These are phyloP conservation scores for Grammomys dolichurus DNA, from an alignment of 2,113 vertebrate species.

Conservation along the genomic window DNA sequence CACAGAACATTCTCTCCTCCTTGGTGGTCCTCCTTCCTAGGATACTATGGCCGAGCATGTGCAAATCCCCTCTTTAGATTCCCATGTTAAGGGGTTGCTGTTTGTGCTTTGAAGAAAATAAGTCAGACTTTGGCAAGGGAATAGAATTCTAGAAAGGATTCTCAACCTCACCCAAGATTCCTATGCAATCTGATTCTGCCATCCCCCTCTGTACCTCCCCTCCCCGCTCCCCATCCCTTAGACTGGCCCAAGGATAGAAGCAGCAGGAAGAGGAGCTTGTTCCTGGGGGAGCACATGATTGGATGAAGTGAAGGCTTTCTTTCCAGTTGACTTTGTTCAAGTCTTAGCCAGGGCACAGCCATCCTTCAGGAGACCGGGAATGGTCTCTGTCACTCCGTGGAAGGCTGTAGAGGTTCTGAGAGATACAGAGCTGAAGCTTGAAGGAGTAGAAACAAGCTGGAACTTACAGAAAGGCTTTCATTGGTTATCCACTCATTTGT, in stretches of 20 bases:
- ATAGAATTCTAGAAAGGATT: background rate
- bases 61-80: slow-evolving; percentile 45
- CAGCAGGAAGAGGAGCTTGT: background rate
- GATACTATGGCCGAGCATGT: background rate
- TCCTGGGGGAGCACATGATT: background rate
- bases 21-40: slow-evolving; percentile 1
- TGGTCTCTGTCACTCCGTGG: background rate
- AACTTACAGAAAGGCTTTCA: slow-evolving; percentile 21
- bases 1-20: slow-evolving; percentile 42
- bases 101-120: slow-evolving; percentile 30
- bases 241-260: slow-evolving; percentile 22
- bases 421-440: background rate
- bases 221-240: background rate
- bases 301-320: background rate
- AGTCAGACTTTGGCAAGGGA: background rate
- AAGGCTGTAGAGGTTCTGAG: background rate
- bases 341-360: background rate
- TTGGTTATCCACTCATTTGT: background rate
- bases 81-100: slow-evolving; percentile 8
- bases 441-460: slow-evolving; percentile 13
- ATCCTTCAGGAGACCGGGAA: background rate
- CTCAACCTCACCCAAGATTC: background rate
- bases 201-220: background rate
- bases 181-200: background rate
- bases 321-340: background rate